Base-by-base conservation (phyloP, 1,140 invertebrate genomes). In the Microplitis demolitor region DNA sequence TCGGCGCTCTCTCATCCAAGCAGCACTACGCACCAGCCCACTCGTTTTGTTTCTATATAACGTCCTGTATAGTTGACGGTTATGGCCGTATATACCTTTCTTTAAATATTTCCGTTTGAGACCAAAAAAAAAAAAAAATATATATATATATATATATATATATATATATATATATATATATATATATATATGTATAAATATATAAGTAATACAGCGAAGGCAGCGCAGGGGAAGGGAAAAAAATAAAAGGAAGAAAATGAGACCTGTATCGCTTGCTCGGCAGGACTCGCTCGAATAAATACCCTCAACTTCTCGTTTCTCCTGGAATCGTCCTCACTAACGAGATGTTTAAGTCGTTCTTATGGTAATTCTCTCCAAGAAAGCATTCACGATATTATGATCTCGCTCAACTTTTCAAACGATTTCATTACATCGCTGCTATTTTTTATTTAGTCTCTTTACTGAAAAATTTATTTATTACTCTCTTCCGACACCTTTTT, bases 261-360 rank as follows among this genome's bases (percentile, higher is more conserved):
- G 56, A 58, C 56, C 56, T 58, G 14, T 58, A 66, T 53, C 70
- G 56, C 39, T 66, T 63, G 69, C 45, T 39, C 51, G 50, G 61
- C 33, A 63, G 16, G 33, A 35, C 51, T 64, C 56, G 63, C 53
- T 56, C 53, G 63, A 72, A 73, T 69, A 73, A 73, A 69, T 73
- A 73, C 56, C 39, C 64, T 33, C 39, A 45, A 45, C 39, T 45
- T 45, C 39, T 14, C 34, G 56, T 70, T 60, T 70, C 39, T 31
- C 34, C 33, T 50, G 35, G 16, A 63, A 64, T 71, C 60, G 70
- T 71, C 34, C 62, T 58, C 31, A 51, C 64, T 72, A 72, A 72
- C 71, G 71, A 72, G 71, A 72, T 62, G 64, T 67, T 72, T 50
- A 71, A 71, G 70, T 71, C 70, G 70, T 71, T 71, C 62, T 72